Base-by-base conservation (phyloP, 53 echinoderm and acorn worm genomes). In the Crossaster papposus region DNA sequence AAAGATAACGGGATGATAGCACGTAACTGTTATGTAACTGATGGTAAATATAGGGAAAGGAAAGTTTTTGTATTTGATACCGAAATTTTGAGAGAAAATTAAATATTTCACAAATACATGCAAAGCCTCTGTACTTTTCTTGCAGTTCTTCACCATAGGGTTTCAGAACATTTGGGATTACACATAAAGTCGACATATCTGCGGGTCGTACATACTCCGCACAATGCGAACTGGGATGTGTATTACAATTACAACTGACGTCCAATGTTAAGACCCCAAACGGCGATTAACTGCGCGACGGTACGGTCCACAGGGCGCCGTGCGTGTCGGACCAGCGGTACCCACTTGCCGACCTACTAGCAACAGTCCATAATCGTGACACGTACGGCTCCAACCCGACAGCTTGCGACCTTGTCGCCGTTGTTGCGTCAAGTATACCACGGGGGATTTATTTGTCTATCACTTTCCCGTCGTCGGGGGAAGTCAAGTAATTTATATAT, bases 71-170 rank as follows among this genome's bases (percentile, higher is more conserved):
- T 68, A 68, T 28, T 68, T 68, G 28, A n/a, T 68, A 26, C 68
- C 68, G 68, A 68, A 3, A 23, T 20, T 68, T 68, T 68, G 68
- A 68, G 68, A 68, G 68, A 68, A 62, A 68, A 68, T 68, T 26
- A 68, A 68, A 10, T 26, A 26, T 68, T 68, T 68, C 28, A 24
- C 68, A 58, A 58, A 44, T 44, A 44, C 0, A 7, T 44, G 44
- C 44, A 44, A 44, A 44, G 44, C 44, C 44, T 7, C 44, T 44
- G 9, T n/a, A n/a, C n/a, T 44, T 44, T 44, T 0, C 44, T 44
- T 44, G 44, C 44, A 9, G 2, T 5, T 9, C 44, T 0, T 44
- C 44, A 38, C 38, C 38, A 44, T 9, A 44, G 44, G n/a, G 44
- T 44, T 9, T 44, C 9, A 9, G 44, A 44, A 44, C 44, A 44